These are phyloP conservation scores for Pachliopta kotzebuea DNA, from an alignment of 2,888 invertebrate species.

Conservation along the genomic window DNA sequence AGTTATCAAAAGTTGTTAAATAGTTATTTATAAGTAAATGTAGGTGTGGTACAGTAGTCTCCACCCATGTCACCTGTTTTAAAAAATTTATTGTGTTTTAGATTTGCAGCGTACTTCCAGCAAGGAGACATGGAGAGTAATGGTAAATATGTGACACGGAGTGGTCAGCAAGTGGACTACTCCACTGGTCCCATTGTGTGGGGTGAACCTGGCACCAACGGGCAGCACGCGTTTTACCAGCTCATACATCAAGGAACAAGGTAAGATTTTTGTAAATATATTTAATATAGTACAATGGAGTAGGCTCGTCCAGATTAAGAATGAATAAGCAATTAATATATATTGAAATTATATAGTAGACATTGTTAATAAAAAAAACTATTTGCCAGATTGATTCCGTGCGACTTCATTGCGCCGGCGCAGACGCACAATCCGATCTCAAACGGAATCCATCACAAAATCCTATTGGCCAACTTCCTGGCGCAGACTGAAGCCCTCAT, in stretches of 20 bases:
- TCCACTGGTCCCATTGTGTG: conserved; percentile 92
- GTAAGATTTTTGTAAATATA: conserved; percentile 38
- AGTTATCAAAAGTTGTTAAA: no score
- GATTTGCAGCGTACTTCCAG: conserved; percentile 99
- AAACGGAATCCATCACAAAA: conserved; percentile 93
- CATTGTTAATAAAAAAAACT: not conserved
- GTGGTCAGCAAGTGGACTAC: conserved; percentile 81
- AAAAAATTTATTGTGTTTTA: conserved; percentile 31
- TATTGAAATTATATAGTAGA: not conserved
- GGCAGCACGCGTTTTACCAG: conserved; percentile 99
- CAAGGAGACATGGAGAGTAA: conserved; percentile 99
- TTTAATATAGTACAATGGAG: no score
- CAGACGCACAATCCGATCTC: conserved; percentile 93
- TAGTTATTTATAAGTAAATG: no score
- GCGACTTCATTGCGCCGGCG: conserved; percentile 97
- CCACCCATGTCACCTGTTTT: not conserved
- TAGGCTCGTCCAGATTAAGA: no score
- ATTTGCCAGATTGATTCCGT: conserved; percentile 88
- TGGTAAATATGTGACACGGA: conserved; percentile 94
- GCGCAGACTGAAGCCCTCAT: conserved; percentile 99
- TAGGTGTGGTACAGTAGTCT: no score
- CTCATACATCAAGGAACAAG: conserved; percentile 94
- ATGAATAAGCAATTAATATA: no score
- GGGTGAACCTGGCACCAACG: conserved; percentile 99
- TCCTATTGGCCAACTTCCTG: conserved; percentile 96